These are phyloP conservation scores for Notodonta dromedarius DNA, from an alignment of 2,888 invertebrate genomes.

Conservation along the genomic window DNA sequence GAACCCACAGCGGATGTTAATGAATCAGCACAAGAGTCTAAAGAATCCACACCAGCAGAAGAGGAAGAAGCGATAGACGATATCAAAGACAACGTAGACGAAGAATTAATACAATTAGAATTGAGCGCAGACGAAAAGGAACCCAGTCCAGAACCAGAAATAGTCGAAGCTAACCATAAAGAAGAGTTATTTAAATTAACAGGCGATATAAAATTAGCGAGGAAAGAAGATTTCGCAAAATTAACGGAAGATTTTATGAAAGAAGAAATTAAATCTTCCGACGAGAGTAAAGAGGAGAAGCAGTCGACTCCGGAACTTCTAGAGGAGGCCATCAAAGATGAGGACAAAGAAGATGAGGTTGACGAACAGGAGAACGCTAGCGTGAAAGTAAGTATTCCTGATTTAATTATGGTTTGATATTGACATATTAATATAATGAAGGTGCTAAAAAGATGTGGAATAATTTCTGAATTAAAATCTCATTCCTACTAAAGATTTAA, in stretches of 20 bases:
- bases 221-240: slow-evolving; percentile 52
- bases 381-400: slow-evolving; percentile 67
- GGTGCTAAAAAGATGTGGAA: neutral
- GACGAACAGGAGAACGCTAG: slow-evolving; percentile 65
- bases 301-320: slow-evolving; percentile 65
- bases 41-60: slow-evolving; percentile 20
- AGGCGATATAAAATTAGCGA: slow-evolving; percentile 42
- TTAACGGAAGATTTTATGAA: slow-evolving; percentile 61
- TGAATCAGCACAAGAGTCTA: neutral
- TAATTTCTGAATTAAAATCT: no score
- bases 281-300: slow-evolving; percentile 52
- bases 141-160: slow-evolving; percentile 19
- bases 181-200: slow-evolving; percentile 47
- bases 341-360: slow-evolving; percentile 48
- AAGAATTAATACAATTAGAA: slow-evolving; percentile 13
- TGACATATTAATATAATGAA: neutral
- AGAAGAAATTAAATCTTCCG: slow-evolving; percentile 44
- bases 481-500: no score
- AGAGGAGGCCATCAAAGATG: slow-evolving; percentile 69
- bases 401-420: neutral
- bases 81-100: slow-evolving; percentile 19
- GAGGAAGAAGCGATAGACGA: slow-evolving; percentile 6
- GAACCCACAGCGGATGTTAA: slow-evolving; percentile 1
- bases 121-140: slow-evolving; percentile 10
- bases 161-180: slow-evolving; percentile 27